Percentiles rank a stretch among this genome's conserved stretches.
These are phyloP conservation scores for Amblyraja radiata DNA, from an alignment of 2,797 vertebrate genomes.

Conservation along the genomic window DNA sequence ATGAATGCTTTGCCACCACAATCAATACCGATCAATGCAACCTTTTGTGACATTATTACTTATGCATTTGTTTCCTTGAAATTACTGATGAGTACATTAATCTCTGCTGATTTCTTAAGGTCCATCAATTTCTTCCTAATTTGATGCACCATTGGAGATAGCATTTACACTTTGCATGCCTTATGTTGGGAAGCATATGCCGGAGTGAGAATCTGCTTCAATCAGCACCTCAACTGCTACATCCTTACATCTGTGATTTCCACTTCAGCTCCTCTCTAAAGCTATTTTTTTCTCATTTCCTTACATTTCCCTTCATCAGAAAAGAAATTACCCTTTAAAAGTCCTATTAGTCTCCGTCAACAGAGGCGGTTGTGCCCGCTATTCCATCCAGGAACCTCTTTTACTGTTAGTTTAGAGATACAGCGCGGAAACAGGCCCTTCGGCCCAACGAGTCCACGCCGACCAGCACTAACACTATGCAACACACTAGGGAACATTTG, in stretches of 20 bases:
- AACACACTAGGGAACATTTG: too few relatives aligned
- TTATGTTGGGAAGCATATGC: not conserved
- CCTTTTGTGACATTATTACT: not conserved
- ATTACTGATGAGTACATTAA: not conserved
- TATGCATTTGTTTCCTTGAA: not conserved
- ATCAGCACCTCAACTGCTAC: not conserved
- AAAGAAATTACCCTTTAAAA: not conserved
- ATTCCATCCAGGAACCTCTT: not conserved
- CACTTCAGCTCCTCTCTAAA: not conserved
- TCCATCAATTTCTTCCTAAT: not conserved
- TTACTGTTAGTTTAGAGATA: too few relatives aligned
- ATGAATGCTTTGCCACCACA: not conserved
- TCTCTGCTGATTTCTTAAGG: not conserved
- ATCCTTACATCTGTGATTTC: not conserved
- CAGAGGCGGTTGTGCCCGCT: not conserved
- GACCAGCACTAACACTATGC: too few relatives aligned
- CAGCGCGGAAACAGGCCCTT: too few relatives aligned
- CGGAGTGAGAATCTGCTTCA: not conserved
- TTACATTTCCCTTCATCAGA: not conserved
- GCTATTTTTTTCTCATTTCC: not conserved
- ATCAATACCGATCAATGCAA: not conserved
- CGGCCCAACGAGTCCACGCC: too few relatives aligned
- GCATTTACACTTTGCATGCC: not conserved
- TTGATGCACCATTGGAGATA: slow-evolving; percentile 15
- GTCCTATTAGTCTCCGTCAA: not conserved